Base-by-base conservation (phyloP, 2,888 invertebrate species). In the Argyresthia goedartella region DNA sequence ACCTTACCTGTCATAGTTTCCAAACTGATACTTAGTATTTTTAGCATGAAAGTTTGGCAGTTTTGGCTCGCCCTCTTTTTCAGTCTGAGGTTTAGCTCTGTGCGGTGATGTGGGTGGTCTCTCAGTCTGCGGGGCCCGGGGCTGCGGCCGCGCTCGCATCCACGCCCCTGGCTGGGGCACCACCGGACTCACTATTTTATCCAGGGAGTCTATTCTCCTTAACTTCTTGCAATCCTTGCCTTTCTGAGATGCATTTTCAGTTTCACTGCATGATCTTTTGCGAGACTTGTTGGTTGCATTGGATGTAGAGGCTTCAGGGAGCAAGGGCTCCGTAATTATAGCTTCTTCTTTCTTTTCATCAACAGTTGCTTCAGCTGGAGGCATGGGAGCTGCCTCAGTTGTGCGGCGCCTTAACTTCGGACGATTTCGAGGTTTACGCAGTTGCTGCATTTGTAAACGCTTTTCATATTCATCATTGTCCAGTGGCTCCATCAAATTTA, bases 101-200 rank as follows among this genome's bases (percentile, higher is more conserved):
- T 60, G 50, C 79, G 73, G 56, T 82, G 79, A 44, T 84, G 85
- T 55, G 88, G 88, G 59, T 75, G 88, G 43, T 76, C 89, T 45
- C 71, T 73, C 86, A 0, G 76, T 85, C 57, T 60, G 86, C 54
- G 56, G 84, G 14, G 61, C 64, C 36, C 74, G 76, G 55, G 76
- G 66, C 56, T 80, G 82, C 0, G 76, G 78, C 49, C 81, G 64
- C 0, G 80, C 76, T 10, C 91, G 84, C 76, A 93, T 94, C 94
- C 94, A 94, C 0, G 93, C 92, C 2, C 95, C 95, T 0, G 95
- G 95, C 71, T 96, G 96, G 8, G 95, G 95, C 54, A 96, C 93
- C 39, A 96, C 96, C 0, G 96, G 96, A 67, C 95, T 96, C 11
- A 96, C 96, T 60, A 96, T 96, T 78, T 95, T 95, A 73, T 96